A percentile compares a stretch with the other conserved stretches of the same genome.
phyloP scores from a whole-genome alignment of 2,888 invertebrate species.

The Pandemis cinnamomeana region DNA sequence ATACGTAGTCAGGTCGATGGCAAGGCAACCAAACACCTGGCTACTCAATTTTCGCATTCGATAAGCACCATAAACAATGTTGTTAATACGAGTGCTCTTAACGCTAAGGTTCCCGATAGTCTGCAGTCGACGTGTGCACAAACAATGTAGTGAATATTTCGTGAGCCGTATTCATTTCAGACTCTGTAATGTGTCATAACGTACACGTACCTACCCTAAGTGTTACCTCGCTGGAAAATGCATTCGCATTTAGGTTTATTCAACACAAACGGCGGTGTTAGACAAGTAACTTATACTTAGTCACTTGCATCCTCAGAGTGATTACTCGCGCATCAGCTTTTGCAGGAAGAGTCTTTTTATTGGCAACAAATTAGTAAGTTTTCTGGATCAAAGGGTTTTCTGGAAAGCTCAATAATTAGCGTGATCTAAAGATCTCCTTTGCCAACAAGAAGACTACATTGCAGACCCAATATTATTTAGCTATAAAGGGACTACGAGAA shows the following conservation, averaged over 20 bases:
- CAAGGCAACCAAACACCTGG: too few species aligned
- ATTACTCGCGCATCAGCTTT: too few species aligned
- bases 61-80: constrained; percentile 16
- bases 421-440: too few species aligned
- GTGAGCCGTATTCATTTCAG: background rate
- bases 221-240: background rate
- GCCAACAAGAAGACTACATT: too few species aligned
- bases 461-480: too few species aligned
- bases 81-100: constrained; percentile 5
- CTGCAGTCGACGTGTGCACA: constrained; percentile 35
- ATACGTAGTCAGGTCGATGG: too few species aligned
- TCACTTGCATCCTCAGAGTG: too few species aligned
- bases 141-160: constrained; percentile 23
- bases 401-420: too few species aligned
- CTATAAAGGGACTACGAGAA: too few species aligned
- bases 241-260: background rate
- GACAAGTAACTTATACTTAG: background rate
- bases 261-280: background rate
- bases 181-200: background rate
- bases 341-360: too few species aligned
- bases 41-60: background rate
- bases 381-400: too few species aligned
- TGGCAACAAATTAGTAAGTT: too few species aligned
- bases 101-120: constrained; percentile 16
- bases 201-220: background rate